A percentile compares a stretch with the other conserved stretches of the same genome.
phyloP scores from a whole-genome alignment of 2,113 vertebrate species.

The Cyanistes caeruleus region DNA sequence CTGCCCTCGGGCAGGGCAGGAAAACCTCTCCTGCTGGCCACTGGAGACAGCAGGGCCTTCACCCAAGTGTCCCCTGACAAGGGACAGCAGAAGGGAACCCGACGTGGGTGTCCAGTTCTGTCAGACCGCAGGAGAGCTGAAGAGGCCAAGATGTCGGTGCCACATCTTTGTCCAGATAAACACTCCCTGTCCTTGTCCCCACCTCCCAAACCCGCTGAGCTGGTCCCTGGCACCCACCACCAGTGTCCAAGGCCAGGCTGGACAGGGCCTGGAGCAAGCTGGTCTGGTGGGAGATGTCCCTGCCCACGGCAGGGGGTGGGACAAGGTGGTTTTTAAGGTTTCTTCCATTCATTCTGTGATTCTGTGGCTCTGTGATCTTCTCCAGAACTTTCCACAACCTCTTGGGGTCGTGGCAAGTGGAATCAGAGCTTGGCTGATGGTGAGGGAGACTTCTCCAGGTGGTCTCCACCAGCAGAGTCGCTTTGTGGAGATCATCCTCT shows the following conservation, averaged over 20 bases:
- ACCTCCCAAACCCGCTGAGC: background rate
- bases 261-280: accelerated
- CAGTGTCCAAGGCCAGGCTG: background rate
- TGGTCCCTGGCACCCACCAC: background rate
- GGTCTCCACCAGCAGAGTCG: background rate
- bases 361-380: background rate
- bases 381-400: background rate
- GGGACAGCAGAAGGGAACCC: background rate
- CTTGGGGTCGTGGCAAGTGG: accelerated
- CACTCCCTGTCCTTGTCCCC: background rate
- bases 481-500: background rate
- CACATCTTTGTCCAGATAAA: background rate
- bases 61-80: background rate
- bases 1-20: background rate
- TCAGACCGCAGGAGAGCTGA: no score
- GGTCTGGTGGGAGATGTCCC: background rate
- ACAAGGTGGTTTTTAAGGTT: background rate
- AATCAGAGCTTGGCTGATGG: background rate
- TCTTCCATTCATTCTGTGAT: accelerated
- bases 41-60: background rate
- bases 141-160: no score
- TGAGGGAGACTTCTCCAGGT: background rate
- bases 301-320: background rate
- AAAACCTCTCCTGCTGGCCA: background rate
- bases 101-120: accelerated